phyloP scores from a whole-genome alignment of 2,797 vertebrate species.

The Leucoraja ocellata region DNA sequence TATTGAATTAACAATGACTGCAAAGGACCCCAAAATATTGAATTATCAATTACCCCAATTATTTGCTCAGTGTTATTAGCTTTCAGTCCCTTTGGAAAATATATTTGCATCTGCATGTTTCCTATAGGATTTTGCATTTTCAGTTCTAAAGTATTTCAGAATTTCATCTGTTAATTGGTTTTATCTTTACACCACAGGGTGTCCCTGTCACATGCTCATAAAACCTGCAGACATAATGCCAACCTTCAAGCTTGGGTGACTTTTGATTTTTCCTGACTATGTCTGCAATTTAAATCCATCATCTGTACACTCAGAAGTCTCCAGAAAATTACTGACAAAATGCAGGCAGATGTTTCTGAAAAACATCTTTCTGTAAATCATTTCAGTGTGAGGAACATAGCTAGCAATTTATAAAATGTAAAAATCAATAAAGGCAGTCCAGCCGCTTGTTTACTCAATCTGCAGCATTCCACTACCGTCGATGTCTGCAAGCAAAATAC shows the following conservation, averaged over 20 bases:
- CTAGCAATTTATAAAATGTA: neutral
- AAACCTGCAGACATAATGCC: constrained; percentile 1
- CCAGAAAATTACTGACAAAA: neutral
- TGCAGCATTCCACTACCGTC: neutral
- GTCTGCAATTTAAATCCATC: neutral
- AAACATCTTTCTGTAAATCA: neutral
- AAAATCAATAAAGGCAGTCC: constrained; percentile 9
- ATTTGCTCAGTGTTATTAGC: neutral
- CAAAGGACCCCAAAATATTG: neutral
- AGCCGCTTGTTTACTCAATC: neutral
- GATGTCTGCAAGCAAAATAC: neutral
- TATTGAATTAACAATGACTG: neutral
- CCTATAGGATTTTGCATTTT: neutral
- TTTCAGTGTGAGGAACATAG: neutral
- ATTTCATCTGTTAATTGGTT: constrained; percentile 21
- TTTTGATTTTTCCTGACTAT: neutral
- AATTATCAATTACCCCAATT: neutral
- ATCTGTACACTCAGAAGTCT: neutral
- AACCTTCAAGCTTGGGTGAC: neutral
- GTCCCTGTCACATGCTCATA: neutral
- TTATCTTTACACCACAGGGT: constrained; percentile 1
- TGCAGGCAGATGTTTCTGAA: neutral
- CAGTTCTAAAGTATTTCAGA: neutral
- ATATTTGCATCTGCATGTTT: neutral
- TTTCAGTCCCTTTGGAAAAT: neutral